Percentiles rank a stretch among this genome's conserved stretches.
Conservation (phyloP, 92 coral and sea anemone genomes). For the Metridium senile region DNA sequence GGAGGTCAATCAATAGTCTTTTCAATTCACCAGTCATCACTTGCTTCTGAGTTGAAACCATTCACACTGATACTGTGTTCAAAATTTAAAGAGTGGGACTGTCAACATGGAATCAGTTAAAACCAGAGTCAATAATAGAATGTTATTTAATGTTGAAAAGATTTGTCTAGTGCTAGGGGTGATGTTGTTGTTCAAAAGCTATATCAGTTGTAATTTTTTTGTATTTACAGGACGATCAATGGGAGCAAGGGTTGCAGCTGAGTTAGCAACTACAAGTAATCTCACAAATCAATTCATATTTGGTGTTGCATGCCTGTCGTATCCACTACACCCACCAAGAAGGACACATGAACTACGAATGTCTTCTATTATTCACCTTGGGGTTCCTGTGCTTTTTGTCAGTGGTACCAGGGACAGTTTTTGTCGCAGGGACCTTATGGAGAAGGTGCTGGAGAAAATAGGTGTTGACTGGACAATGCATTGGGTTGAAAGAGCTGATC, state of each 20-base stretch:
- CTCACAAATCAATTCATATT: conserved; percentile 81
- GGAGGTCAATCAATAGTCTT: no score
- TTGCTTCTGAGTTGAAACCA: no score
- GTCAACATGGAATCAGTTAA: no score
- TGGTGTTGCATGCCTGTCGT: conserved; percentile 91
- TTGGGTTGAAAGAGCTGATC: conserved; percentile 94
- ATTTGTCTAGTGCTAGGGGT: no score
- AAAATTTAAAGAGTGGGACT: no score
- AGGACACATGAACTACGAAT: conserved; percentile 77
- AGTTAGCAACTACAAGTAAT: conserved; percentile 77
- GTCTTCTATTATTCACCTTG: conserved; percentile 81
- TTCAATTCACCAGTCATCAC: no score
- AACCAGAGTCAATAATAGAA: no score
- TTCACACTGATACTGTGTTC: no score
- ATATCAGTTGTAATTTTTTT: no score
- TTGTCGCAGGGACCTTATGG: conserved; percentile 87
- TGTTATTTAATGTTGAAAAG: no score
- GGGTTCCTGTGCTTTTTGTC: conserved; percentile 82
- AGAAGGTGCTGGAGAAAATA: conserved; percentile 71
- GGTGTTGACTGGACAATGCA: conserved; percentile 89
- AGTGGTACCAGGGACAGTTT: conserved; percentile 87
- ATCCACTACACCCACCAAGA: conserved; percentile 92
- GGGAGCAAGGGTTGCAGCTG: conserved; percentile 99
- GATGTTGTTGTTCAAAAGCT: no score
- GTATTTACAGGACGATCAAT: conserved; percentile 94